phyloP scores from a whole-genome alignment of 2,888 invertebrate genomes.

The Sarcophaga variegata region DNA sequence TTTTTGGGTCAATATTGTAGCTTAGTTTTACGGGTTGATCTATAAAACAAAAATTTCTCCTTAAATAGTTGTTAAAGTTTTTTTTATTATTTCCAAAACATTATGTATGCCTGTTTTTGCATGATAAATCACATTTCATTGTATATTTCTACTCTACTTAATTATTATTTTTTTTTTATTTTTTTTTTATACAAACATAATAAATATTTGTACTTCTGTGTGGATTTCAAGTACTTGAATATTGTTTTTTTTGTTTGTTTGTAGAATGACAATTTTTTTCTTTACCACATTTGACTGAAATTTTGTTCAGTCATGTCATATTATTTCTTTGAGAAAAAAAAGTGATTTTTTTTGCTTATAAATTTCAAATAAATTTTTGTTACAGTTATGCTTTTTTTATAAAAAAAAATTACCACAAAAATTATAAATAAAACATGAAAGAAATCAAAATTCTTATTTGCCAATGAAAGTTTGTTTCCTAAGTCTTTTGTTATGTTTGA shows the following conservation, averaged over 20 bases:
- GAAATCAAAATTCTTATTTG: not conserved
- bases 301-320: slow-evolving; percentile 73
- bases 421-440: not conserved
- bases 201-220: slow-evolving; percentile 36
- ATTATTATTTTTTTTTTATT: not conserved
- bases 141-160: not conserved
- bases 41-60: slow-evolving; percentile 56
- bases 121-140: slow-evolving; percentile 61
- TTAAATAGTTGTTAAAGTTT: slow-evolving; percentile 35
- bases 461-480: slow-evolving; percentile 38
- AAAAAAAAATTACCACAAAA: not conserved
- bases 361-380: slow-evolving; percentile 3
- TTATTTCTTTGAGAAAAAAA: slow-evolving; percentile 61
- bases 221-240: slow-evolving; percentile 27
- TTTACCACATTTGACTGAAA: slow-evolving; percentile 51
- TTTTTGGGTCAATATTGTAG: slow-evolving; percentile 61
- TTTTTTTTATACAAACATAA: not conserved
- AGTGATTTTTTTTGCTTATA: not conserved
- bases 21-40: slow-evolving; percentile 1
- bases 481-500: slow-evolving; percentile 39
- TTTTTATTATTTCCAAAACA: not conserved
- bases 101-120: slow-evolving; percentile 33
- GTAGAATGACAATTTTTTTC: slow-evolving; percentile 74
- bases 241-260: slow-evolving; percentile 55
- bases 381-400: slow-evolving; percentile 47